Conservation (phyloP, 2,797 vertebrate species). For the Poecile montanus region DNA sequence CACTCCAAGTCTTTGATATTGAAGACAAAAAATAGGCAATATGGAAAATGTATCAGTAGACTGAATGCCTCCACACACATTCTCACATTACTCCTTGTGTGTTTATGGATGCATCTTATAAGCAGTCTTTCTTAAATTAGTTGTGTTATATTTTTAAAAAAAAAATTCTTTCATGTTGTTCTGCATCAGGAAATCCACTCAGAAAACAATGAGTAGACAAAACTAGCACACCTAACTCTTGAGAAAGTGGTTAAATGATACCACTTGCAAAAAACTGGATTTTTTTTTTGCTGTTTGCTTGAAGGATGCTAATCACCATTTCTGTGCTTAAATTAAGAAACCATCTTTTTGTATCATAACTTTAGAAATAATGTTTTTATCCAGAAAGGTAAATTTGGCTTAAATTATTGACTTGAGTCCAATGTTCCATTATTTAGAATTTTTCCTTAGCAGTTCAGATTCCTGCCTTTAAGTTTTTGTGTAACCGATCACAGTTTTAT, state of each 20-base stretch:
- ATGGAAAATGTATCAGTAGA: neutral
- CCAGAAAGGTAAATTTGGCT: neutral
- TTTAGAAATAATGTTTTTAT: neutral
- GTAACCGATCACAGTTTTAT: neutral
- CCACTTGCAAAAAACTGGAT: neutral
- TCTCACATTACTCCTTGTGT: neutral
- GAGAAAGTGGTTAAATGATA: neutral
- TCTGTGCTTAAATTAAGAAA: neutral
- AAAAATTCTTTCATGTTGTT: neutral
- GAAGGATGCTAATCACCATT: fast-evolving
- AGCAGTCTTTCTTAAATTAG: neutral
- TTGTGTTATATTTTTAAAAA: neutral
- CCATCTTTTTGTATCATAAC: neutral
- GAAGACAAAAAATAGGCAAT: neutral
- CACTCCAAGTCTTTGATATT: neutral
- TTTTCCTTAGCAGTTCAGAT: neutral
- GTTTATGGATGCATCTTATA: neutral
- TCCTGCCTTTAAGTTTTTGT: neutral
- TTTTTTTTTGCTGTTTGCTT: neutral
- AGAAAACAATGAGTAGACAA: neutral
- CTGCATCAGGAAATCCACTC: neutral
- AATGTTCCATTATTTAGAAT: neutral
- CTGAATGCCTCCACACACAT: neutral
- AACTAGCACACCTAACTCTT: neutral
- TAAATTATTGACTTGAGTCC: neutral